Evolutionary conservation across 2,797 vertebrate species (phyloP).

Genomic region (Oreochromis mossambicus): DNA sequence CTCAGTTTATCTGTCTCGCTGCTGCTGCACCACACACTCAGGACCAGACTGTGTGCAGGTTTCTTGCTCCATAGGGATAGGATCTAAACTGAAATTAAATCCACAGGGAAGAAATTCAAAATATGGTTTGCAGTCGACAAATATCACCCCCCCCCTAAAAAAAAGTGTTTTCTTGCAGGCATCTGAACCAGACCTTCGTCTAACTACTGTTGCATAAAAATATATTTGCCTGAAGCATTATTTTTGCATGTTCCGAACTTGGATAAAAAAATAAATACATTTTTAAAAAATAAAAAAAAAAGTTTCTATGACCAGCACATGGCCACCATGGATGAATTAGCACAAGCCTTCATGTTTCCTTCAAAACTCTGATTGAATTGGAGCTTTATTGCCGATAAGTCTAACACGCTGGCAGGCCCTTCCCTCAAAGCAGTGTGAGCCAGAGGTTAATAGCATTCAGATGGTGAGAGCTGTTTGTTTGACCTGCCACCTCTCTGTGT

Average conservation of each 20-base stretch:
- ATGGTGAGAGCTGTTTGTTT: constrained; percentile 38
- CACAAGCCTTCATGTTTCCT: constrained; percentile 9
- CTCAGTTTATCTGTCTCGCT: background rate
- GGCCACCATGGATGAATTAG: constrained; percentile 5
- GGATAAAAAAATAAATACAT: background rate
- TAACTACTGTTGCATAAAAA: background rate
- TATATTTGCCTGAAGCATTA: background rate
- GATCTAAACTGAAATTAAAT: constrained; percentile 30
- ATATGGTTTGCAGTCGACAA: background rate
- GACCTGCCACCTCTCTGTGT: constrained; percentile 27
- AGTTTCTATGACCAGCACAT: background rate
- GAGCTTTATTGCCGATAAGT: constrained; percentile 51
- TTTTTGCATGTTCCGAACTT: background rate
- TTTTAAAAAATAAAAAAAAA: background rate
- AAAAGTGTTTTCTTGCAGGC: background rate
- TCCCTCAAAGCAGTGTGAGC: constrained; percentile 27
- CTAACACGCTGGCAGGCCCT: constrained; percentile 14
- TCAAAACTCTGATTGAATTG: constrained; percentile 38
- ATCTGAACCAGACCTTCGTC: background rate
- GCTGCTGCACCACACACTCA: background rate
- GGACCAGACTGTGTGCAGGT: background rate
- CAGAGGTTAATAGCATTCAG: constrained; percentile 47
- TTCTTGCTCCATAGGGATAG: background rate
- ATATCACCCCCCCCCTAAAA: background rate
- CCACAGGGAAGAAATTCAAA: constrained; percentile 2